These are phyloP conservation scores for Actinia equina DNA, from an alignment of 64 coral and sea anemone species.

Conservation along the genomic window DNA sequence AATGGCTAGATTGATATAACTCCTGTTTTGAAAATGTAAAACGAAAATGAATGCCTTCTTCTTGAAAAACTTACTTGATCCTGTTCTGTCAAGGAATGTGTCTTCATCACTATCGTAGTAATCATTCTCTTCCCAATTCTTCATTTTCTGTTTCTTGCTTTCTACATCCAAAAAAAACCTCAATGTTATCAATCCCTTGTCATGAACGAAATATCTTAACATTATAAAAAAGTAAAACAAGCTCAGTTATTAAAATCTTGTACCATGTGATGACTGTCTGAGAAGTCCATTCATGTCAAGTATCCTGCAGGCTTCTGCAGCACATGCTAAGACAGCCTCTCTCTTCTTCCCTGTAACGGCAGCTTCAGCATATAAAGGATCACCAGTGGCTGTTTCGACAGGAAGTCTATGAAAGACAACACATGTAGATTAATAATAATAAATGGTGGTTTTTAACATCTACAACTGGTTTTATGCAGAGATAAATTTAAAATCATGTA, in stretches of 20 bases:
- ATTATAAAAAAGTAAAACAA: background rate
- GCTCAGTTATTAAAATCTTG: background rate
- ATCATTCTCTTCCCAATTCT: slow-evolving; percentile 99
- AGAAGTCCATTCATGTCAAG: slow-evolving; percentile 88
- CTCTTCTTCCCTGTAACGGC: slow-evolving; percentile 86
- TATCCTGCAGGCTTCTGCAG: slow-evolving; percentile 82
- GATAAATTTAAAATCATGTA: too few species aligned
- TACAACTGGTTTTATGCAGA: too few species aligned
- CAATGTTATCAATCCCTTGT: background rate
- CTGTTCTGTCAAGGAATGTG: slow-evolving; percentile 92
- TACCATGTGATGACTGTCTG: slow-evolving; percentile 92
- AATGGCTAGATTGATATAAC: too few species aligned
- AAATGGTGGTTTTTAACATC: too few species aligned
- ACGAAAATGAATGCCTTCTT: background rate
- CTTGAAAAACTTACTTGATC: slow-evolving; percentile 63
- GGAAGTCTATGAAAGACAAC: slow-evolving; percentile 48
- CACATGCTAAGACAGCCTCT: slow-evolving; percentile 90
- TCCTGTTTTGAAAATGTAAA: too few species aligned
- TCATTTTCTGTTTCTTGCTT: slow-evolving; percentile 89
- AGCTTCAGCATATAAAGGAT: slow-evolving; percentile 88
- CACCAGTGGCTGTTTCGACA: slow-evolving; percentile 73
- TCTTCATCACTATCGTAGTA: slow-evolving; percentile 99
- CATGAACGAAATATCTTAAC: background rate
- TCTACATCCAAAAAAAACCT: slow-evolving; percentile 46
- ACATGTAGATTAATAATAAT: background rate